A percentile compares a stretch with the other conserved stretches of the same genome.
These are phyloP conservation scores for Andrena haemorrhoa DNA, from an alignment of 2,888 invertebrate genomes.

Conservation along the genomic window DNA sequence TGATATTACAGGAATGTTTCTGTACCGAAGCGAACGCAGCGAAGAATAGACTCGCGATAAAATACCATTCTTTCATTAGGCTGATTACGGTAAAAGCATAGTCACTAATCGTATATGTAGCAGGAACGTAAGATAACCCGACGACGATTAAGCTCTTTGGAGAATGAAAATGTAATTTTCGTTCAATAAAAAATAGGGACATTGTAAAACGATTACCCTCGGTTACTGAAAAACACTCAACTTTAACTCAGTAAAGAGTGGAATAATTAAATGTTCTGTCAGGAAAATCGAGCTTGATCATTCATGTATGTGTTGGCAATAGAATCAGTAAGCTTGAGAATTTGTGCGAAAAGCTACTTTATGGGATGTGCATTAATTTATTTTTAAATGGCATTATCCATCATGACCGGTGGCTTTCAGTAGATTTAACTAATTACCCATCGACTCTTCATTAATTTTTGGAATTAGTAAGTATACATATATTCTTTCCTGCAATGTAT, in stretches of 20 bases:
- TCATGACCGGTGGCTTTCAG: too few relatives aligned
- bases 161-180: constrained; percentile 5
- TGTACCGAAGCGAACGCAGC: neutral
- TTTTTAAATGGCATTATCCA: too few relatives aligned
- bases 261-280: neutral
- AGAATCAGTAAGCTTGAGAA: too few relatives aligned
- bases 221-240: neutral
- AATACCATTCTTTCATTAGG: neutral
- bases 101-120: too few relatives aligned
- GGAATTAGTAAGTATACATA: too few relatives aligned
- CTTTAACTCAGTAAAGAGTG: neutral
- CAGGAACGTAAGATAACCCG: neutral
- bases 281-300: neutral
- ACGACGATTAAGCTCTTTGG: neutral
- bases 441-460: too few relatives aligned
- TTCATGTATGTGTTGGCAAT: too few relatives aligned
- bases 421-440: too few relatives aligned
- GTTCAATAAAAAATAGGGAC: neutral
- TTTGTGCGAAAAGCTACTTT: too few relatives aligned
- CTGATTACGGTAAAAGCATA: neutral
- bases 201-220: neutral
- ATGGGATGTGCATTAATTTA: too few relatives aligned
- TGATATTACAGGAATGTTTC: neutral
- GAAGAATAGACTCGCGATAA: neutral
- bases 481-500: too few relatives aligned